Percentiles rank a stretch among this genome's conserved stretches.
Evolutionary conservation across 2,888 invertebrate genomes (phyloP).

Genomic region (Zhuqinia jingwanae): DNA sequence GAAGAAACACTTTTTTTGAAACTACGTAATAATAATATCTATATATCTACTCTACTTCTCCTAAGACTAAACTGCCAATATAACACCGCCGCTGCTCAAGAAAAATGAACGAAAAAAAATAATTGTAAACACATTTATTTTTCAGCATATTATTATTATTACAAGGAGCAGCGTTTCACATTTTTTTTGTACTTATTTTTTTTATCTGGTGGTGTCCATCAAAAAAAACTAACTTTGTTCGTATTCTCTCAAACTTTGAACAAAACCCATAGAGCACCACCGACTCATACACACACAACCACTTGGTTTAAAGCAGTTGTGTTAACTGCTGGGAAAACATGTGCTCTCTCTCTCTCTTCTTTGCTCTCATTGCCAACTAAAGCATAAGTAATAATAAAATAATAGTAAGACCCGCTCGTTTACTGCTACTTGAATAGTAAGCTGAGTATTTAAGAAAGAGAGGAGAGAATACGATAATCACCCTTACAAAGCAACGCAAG

Average conservation of each 20-base stretch:
- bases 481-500: no score
- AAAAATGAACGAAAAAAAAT: neutral
- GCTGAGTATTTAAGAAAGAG: conserved; percentile 14
- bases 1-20: neutral
- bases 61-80: conserved; percentile 2
- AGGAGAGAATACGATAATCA: neutral
- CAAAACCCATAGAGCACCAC: conserved; percentile 24
- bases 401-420: conserved; percentile 21
- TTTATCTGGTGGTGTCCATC: conserved; percentile 32
- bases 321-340: conserved; percentile 58
- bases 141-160: neutral
- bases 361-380: conserved; percentile 67
- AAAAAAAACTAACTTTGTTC: conserved; percentile 14
- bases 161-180: conserved; percentile 12
- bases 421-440: neutral
- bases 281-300: conserved; percentile 5
- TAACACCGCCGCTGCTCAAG: neutral
- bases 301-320: conserved; percentile 25
- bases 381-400: conserved; percentile 51
- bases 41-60: neutral
- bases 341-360: conserved; percentile 52
- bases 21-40: neutral
- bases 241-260: neutral
- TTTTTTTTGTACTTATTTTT: conserved; percentile 4
- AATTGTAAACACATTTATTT: conserved; percentile 2